Percentiles rank a stretch among this genome's conserved stretches.
phyloP scores from a whole-genome alignment of 1,140 invertebrate genomes.

The Ostrea denselamellosa region DNA sequence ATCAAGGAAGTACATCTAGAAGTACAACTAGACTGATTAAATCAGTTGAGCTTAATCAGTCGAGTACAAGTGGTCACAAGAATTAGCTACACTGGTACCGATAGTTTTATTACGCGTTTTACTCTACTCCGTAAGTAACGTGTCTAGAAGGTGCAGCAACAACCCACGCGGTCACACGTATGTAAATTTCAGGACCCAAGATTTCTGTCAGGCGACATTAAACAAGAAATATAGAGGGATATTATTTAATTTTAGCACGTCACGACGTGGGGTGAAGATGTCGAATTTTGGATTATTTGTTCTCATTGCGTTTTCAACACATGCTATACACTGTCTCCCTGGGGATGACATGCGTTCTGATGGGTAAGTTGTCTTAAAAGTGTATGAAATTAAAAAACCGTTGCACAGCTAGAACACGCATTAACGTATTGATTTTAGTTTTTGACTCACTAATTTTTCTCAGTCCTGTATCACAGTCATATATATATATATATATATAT shows the following conservation, averaged over 20 bases:
- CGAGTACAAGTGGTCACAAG: too few relatives aligned
- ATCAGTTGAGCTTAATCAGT: too few relatives aligned
- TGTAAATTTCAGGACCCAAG: not conserved
- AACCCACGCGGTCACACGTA: not conserved
- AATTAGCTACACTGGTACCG: too few relatives aligned
- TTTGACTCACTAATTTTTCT: too few relatives aligned
- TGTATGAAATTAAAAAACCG: too few relatives aligned
- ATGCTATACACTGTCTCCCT: not conserved
- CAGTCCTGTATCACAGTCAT: too few relatives aligned
- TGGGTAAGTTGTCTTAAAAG: not conserved
- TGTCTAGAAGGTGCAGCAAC: not conserved
- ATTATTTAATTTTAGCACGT: not conserved
- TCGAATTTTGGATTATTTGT: not conserved
- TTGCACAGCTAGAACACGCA: too few relatives aligned
- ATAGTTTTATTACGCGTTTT: too few relatives aligned
- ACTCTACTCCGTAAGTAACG: not conserved
- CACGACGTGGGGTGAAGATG: not conserved
- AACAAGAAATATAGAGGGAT: not conserved
- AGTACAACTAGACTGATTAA: too few relatives aligned
- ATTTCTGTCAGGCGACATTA: not conserved
- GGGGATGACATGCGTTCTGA: not conserved
- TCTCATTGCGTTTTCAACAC: not conserved
- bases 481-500: too few relatives aligned
- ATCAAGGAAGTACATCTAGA: too few relatives aligned
- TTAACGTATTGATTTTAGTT: too few relatives aligned